A percentile compares a stretch with the other conserved stretches of the same genome.
Evolutionary conservation across 2,113 vertebrate genomes (phyloP).

Genomic region (Thunnus thynnus): DNA sequence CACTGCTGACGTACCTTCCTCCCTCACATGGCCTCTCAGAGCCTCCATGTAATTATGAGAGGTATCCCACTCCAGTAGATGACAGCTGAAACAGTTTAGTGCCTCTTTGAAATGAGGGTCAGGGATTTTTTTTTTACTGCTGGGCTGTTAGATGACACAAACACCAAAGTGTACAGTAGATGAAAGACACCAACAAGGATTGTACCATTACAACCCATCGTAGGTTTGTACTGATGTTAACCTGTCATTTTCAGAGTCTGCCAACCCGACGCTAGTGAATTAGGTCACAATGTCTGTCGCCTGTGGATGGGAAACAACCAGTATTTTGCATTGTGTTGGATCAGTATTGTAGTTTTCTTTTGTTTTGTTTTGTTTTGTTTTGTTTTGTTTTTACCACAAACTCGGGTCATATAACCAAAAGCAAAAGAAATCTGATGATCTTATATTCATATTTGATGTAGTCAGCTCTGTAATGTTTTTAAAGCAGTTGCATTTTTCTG

Average conservation of each 20-base stretch:
- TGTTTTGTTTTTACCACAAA: conserved; percentile 21
- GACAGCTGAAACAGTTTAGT: conserved; percentile 57
- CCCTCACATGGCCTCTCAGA: neutral
- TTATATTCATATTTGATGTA: conserved; percentile 1
- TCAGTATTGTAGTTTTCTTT: neutral
- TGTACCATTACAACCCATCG: conserved; percentile 39
- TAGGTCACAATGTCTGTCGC: conserved; percentile 53
- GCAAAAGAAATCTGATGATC: conserved; percentile 6
- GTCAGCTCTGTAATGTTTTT: conserved; percentile 26
- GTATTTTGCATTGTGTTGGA: conserved; percentile 30
- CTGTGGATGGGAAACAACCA: conserved; percentile 15
- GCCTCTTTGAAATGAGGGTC: conserved; percentile 52
- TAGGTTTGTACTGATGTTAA: conserved; percentile 37
- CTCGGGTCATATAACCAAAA: neutral
- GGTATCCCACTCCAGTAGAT: conserved; percentile 43
- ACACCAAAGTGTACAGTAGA: conserved; percentile 66
- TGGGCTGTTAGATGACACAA: conserved; percentile 48
- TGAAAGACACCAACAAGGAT: conserved; percentile 61
- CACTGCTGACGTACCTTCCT: conserved; percentile 23
- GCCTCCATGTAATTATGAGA: conserved; percentile 55
- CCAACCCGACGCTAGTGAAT: conserved; percentile 34
- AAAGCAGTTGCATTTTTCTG: conserved; percentile 30
- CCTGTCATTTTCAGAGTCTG: conserved; percentile 72
- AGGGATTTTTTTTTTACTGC: conserved; percentile 12
- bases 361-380: neutral